Conservation (phyloP, 2,888 invertebrate genomes). For the Heliconius hortense region DNA sequence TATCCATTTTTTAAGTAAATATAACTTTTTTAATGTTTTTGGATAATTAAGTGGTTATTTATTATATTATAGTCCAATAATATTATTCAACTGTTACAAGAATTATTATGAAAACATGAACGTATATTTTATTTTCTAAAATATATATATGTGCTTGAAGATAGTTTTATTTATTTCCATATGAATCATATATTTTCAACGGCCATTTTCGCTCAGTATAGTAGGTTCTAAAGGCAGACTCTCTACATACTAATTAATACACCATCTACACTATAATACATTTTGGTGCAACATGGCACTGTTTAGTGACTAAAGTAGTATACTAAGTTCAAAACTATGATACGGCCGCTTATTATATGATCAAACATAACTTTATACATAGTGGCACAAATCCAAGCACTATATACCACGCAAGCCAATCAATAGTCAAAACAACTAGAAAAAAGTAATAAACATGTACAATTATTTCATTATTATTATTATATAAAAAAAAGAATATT, state of each 20-base stretch:
- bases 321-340: conserved; percentile 13
- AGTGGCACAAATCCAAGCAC: conserved; percentile 10
- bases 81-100: neutral
- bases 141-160: too few species aligned
- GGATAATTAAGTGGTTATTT: neutral
- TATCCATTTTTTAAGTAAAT: neutral
- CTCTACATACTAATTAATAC: conserved; percentile 30
- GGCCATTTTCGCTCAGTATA: conserved; percentile 13
- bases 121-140: too few species aligned
- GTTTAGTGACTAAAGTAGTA: conserved; percentile 18
- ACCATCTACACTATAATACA: conserved; percentile 52
- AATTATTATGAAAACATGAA: neutral
- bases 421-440: conserved; percentile 7
- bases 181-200: neutral
- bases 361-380: neutral
- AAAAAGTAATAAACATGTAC: conserved; percentile 9
- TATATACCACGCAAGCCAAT: conserved; percentile 14
- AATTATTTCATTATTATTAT: conserved; percentile 10
- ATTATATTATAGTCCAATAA: neutral
- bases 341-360: conserved; percentile 4
- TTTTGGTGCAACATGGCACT: conserved; percentile 68
- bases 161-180: neutral
- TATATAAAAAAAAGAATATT: neutral
- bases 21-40: too few species aligned
- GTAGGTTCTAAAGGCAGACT: conserved; percentile 21